Percentiles rank a stretch among this genome's conserved stretches.
These are phyloP conservation scores for Conus ventricosus DNA, from an alignment of 1,140 invertebrate species.

Conservation along the genomic window DNA sequence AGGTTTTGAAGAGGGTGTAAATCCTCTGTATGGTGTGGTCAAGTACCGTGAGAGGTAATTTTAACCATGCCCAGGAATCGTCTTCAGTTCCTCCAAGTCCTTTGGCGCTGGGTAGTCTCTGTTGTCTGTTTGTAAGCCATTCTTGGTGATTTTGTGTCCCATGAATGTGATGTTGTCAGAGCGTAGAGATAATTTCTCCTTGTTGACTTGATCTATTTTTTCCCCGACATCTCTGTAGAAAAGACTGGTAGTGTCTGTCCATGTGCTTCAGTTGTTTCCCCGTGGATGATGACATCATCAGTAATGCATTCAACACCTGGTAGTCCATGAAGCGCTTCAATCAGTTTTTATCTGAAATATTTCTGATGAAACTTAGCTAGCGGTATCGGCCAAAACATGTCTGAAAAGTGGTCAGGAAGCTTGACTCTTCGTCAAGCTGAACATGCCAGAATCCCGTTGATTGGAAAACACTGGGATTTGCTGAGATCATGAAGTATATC, in stretches of 20 bases:
- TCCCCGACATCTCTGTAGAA: slow-evolving; percentile 59
- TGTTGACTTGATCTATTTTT: slow-evolving; percentile 70
- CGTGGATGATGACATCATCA: slow-evolving; percentile 70
- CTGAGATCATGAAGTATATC: slow-evolving; percentile 47
- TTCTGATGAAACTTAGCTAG: slow-evolving; percentile 39
- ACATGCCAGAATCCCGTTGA: slow-evolving; percentile 54
- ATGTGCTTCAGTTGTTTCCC: slow-evolving; percentile 44
- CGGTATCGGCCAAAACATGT: too few species aligned
- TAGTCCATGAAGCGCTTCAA: slow-evolving; percentile 62
- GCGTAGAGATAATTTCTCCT: slow-evolving; percentile 55
- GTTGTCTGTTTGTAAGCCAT: slow-evolving; percentile 71
- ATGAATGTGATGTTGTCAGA: background rate
- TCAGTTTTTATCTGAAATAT: slow-evolving; percentile 64
- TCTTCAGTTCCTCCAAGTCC: too few species aligned
- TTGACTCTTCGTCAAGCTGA: slow-evolving; percentile 25
- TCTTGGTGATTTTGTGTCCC: background rate
- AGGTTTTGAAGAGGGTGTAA: too few species aligned
- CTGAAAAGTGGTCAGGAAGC: background rate
- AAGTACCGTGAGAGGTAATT: too few species aligned
- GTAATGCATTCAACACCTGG: slow-evolving; percentile 34
- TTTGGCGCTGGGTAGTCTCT: slow-evolving; percentile 34
- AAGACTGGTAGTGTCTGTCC: slow-evolving; percentile 15
- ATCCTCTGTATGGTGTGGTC: too few species aligned
- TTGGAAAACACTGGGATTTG: slow-evolving; percentile 47
- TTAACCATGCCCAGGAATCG: too few species aligned